A percentile compares a stretch with the other conserved stretches of the same genome.
Evolutionary conservation across 1,140 invertebrate genomes (phyloP).

Genomic region (Ladona fulva): DNA sequence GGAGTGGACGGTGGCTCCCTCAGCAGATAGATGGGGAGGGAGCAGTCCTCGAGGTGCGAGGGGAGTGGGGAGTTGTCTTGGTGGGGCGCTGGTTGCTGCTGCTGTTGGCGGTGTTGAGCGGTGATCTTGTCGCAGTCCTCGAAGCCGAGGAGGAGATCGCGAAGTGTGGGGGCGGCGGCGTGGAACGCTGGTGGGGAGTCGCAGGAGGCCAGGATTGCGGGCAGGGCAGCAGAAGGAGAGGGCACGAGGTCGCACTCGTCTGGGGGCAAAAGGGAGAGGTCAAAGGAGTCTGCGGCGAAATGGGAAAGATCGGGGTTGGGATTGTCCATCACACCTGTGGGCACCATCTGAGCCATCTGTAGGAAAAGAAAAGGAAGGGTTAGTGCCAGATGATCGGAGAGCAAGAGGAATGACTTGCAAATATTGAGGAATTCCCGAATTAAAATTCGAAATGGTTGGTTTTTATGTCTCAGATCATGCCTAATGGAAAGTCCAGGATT

Average conservation of each 20-base stretch:
- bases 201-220: not conserved
- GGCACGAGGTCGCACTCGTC: slow-evolving; percentile 41
- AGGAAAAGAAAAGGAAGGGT: slow-evolving; percentile 28
- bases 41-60: slow-evolving; percentile 18
- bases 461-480: no score
- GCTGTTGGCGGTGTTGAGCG: slow-evolving; percentile 25
- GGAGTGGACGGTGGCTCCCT: not conserved
- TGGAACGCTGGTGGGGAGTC: not conserved
- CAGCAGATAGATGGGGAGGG: not conserved
- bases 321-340: slow-evolving; percentile 55
- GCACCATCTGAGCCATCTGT: slow-evolving; percentile 76
- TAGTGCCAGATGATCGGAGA: not conserved
- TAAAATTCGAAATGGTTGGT: no score
- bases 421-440: no score
- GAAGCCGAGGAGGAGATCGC: slow-evolving; percentile 23
- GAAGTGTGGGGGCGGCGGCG: slow-evolving; percentile 14
- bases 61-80: slow-evolving; percentile 24
- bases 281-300: slow-evolving; percentile 57
- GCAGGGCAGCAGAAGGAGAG: slow-evolving; percentile 22
- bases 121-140: slow-evolving; percentile 28
- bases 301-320: slow-evolving; percentile 48
- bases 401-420: no score
- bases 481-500: no score
- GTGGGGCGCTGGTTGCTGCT: not conserved
- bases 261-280: slow-evolving; percentile 62